Evolutionary conservation across 1,140 invertebrate species (phyloP).

Genomic region (Metopolophium dirhodum): DNA sequence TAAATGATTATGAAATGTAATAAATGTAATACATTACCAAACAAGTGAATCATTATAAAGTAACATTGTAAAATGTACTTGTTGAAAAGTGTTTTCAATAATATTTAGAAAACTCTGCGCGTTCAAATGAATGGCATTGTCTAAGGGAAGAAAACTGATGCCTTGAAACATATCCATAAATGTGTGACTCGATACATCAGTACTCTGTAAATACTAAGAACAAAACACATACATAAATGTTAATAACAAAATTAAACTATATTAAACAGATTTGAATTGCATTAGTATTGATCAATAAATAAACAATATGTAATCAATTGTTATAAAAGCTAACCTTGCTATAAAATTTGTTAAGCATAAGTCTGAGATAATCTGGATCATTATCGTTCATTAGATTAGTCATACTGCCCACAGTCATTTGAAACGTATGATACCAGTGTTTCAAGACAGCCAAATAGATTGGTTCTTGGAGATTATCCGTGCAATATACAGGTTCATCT

Average conservation of each 20-base stretch:
- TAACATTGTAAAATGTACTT: conserved; percentile 49
- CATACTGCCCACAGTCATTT: conserved; percentile 43
- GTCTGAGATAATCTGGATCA: conserved; percentile 43
- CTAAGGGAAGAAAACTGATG: conserved; percentile 40
- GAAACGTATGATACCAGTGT: conserved; percentile 51
- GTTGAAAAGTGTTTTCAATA: conserved; percentile 50
- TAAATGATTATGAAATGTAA: neutral
- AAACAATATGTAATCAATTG: too few species aligned
- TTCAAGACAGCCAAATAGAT: conserved; percentile 46
- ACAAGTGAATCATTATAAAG: conserved; percentile 50
- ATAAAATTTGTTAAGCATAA: conserved; percentile 50
- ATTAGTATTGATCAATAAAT: neutral
- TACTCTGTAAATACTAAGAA: conserved; percentile 46
- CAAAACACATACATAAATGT: neutral
- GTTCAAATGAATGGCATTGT: conserved; percentile 40
- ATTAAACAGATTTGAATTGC: neutral
- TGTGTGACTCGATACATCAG: conserved; percentile 38
- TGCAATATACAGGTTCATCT: conserved; percentile 42
- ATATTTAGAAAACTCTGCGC: conserved; percentile 46
- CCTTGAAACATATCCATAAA: conserved; percentile 55
- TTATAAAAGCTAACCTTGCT: conserved; percentile 33
- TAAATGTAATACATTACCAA: conserved; percentile 25
- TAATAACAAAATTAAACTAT: neutral
- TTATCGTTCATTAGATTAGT: conserved; percentile 39
- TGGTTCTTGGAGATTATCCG: conserved; percentile 53